Conservation (phyloP, 2,113 vertebrate species). For the Myotis yumanensis region DNA sequence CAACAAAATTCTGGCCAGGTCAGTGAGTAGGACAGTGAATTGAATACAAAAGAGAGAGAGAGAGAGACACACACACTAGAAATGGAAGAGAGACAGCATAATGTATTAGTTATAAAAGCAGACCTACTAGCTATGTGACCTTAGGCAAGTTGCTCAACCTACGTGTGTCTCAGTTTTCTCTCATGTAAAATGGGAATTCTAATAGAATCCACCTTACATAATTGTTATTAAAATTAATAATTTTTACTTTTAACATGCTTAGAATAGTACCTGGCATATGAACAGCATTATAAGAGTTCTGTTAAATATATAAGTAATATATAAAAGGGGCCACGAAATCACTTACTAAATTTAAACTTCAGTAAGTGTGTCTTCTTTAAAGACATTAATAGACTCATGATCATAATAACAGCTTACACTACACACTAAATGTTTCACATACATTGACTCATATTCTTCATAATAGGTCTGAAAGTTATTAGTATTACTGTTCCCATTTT, state of each 20-base stretch:
- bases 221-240: not conserved
- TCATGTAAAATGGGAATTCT: not conserved
- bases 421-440: not conserved
- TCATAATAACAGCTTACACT: not conserved
- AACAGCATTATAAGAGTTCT: not conserved
- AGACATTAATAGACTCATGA: not conserved
- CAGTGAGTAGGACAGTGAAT: not conserved
- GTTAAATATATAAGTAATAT: not conserved
- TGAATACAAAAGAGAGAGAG: not conserved
- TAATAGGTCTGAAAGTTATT: not conserved
- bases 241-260: not conserved
- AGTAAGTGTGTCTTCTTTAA: not conserved
- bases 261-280: not conserved
- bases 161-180: not conserved
- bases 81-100: not conserved
- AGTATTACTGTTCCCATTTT: not conserved
- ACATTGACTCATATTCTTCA: not conserved
- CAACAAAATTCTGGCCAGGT: not conserved
- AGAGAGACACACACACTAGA: not conserved
- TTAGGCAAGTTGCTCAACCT: not conserved
- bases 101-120: not conserved
- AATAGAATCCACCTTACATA: not conserved
- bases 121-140: not conserved
- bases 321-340: not conserved
- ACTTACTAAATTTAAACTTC: not conserved